Percentiles rank a stretch among this genome's conserved stretches.
Evolutionary conservation across 2,113 vertebrate species (phyloP).

Genomic region (human): DNA sequence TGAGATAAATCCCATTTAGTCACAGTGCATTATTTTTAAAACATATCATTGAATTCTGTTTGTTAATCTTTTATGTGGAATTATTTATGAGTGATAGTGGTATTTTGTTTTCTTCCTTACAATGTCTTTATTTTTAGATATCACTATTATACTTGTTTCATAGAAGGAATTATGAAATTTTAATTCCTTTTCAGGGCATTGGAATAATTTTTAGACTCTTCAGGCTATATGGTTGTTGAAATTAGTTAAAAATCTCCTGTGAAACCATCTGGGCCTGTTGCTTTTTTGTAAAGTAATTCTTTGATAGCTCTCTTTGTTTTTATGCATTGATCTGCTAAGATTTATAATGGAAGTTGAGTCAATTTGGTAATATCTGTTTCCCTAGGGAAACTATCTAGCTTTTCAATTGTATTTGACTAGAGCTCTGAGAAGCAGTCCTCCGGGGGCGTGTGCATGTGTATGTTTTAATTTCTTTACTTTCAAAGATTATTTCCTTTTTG

Average conservation of each 20-base stretch:
- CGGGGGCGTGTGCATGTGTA: background rate
- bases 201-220: background rate
- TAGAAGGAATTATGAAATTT: background rate
- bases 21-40: background rate
- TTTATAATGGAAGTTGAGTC: background rate
- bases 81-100: background rate
- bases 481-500: background rate
- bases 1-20: background rate
- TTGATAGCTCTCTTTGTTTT: background rate
- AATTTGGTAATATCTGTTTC: background rate
- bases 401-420: background rate
- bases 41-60: background rate
- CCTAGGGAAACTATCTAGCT: background rate
- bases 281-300: background rate
- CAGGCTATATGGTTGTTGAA: background rate
- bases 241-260: background rate
- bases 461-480: constrained; percentile 4
- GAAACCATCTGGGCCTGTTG: background rate
- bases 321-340: background rate
- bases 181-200: background rate
- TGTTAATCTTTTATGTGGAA: background rate
- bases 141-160: background rate
- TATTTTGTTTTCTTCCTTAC: background rate
- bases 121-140: background rate
- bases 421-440: background rate